Conservation (phyloP, 2,797 vertebrate species). For the Gymnothorax reevesii region DNA sequence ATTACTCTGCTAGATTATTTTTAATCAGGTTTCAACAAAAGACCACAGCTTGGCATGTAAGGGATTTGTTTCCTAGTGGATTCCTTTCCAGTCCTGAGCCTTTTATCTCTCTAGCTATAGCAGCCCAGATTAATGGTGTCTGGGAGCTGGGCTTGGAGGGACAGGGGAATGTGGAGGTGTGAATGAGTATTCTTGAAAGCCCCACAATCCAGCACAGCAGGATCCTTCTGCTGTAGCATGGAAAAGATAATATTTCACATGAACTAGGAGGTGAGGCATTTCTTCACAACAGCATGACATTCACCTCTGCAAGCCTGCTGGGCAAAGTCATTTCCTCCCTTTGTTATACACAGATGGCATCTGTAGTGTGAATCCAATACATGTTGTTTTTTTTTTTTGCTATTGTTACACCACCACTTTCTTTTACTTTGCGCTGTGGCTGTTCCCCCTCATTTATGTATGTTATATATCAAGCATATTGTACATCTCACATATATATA, state of each 20-base stretch:
- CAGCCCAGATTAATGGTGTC: slow-evolving; percentile 30
- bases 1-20: slow-evolving; percentile 30
- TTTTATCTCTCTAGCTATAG: slow-evolving; percentile 29
- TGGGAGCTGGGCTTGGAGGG: slow-evolving; percentile 21
- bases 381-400: slow-evolving; percentile 1
- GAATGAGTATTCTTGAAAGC: background rate
- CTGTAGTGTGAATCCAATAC: background rate
- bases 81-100: slow-evolving; percentile 24
- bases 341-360: slow-evolving; percentile 11
- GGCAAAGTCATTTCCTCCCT: slow-evolving; percentile 12
- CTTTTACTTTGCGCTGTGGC: background rate
- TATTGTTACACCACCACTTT: slow-evolving; percentile 11
- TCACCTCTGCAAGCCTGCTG: background rate
- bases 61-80: slow-evolving; percentile 25
- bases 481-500: too few species aligned
- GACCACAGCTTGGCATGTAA: slow-evolving; percentile 21
- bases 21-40: slow-evolving; percentile 34
- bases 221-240: background rate
- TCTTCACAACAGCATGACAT: background rate
- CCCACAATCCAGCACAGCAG: background rate
- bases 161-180: slow-evolving; percentile 19
- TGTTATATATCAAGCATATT: too few species aligned
- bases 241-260: slow-evolving; percentile 16
- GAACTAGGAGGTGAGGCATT: slow-evolving; percentile 13
- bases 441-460: background rate